Evolutionary conservation across 2,888 invertebrate species (phyloP).

Genomic region (Hypselothyrea guttata): DNA sequence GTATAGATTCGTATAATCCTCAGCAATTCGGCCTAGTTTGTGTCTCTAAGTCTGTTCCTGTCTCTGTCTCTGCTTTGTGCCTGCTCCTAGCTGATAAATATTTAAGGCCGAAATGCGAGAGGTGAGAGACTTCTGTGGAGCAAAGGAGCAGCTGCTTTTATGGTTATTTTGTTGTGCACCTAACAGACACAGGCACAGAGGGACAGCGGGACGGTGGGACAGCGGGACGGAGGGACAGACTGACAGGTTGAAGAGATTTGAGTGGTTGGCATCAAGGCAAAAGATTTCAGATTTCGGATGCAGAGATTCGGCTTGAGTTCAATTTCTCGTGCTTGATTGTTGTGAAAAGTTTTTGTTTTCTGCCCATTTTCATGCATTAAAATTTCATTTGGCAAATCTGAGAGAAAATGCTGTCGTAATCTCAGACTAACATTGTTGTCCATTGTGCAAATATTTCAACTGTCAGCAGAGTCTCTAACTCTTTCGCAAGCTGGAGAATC

Average conservation of each 20-base stretch:
- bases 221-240: not conserved
- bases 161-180: slow-evolving; percentile 37
- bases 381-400: slow-evolving; percentile 75
- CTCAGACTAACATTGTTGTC: slow-evolving; percentile 38
- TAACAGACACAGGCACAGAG: slow-evolving; percentile 9
- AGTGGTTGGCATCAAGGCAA: slow-evolving; percentile 28
- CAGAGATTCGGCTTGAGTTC: slow-evolving; percentile 29
- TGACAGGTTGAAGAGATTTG: slow-evolving; percentile 28
- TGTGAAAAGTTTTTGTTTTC: slow-evolving; percentile 3
- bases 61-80: not conserved
- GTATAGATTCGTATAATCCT: no score
- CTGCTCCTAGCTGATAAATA: slow-evolving; percentile 61
- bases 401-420: slow-evolving; percentile 65
- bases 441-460: slow-evolving; percentile 19
- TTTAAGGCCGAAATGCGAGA: slow-evolving; percentile 50
- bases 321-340: slow-evolving; percentile 5
- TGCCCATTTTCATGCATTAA: slow-evolving; percentile 64
- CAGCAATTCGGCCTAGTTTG: not conserved
- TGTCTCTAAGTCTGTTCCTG: not conserved
- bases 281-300: slow-evolving; percentile 35
- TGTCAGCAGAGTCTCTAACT: slow-evolving; percentile 19
- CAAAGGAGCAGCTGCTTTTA: slow-evolving; percentile 44
- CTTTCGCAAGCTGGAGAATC: no score
- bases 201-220: not conserved
- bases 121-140: not conserved